Percentiles rank a stretch among this genome's conserved stretches.
These are phyloP conservation scores for Carollia perspicillata DNA, from an alignment of 2,113 vertebrate species.

Conservation along the genomic window DNA sequence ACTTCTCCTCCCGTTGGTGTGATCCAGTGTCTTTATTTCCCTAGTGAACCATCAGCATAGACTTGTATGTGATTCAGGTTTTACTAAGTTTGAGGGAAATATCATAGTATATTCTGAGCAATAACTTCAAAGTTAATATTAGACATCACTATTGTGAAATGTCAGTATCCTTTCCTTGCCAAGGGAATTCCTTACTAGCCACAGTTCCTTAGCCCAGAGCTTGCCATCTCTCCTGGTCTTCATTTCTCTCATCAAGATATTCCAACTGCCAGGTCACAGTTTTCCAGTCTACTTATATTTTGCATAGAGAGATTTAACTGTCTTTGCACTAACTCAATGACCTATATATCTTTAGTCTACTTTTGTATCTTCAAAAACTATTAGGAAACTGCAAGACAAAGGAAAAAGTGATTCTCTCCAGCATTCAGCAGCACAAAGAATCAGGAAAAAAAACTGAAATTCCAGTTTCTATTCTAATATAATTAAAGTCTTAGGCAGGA, in stretches of 20 bases:
- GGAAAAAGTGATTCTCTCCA: not conserved
- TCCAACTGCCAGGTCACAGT: not conserved
- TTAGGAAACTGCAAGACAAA: not conserved
- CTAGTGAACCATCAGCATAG: not conserved
- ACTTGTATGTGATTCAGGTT: not conserved
- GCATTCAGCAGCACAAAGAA: not conserved
- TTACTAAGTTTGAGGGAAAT: not conserved
- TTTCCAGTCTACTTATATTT: not conserved
- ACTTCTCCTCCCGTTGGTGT: not conserved
- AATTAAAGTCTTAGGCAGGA: constrained; percentile 3
- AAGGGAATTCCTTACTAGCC: not conserved
- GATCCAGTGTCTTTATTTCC: not conserved
- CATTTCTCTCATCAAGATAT: not conserved
- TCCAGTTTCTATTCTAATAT: not conserved
- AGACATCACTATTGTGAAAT: not conserved
- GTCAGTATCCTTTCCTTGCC: not conserved
- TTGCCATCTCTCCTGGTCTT: not conserved
- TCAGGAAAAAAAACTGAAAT: not conserved
- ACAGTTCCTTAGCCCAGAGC: not conserved
- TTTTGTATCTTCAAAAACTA: not conserved
- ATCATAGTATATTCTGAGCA: not conserved
- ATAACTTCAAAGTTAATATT: constrained; percentile 1
- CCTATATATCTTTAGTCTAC: not conserved
- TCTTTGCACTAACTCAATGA: not conserved
- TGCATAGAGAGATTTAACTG: not conserved